Conservation (phyloP, 2,113 vertebrate genomes). For the Calidris pugnax region DNA sequence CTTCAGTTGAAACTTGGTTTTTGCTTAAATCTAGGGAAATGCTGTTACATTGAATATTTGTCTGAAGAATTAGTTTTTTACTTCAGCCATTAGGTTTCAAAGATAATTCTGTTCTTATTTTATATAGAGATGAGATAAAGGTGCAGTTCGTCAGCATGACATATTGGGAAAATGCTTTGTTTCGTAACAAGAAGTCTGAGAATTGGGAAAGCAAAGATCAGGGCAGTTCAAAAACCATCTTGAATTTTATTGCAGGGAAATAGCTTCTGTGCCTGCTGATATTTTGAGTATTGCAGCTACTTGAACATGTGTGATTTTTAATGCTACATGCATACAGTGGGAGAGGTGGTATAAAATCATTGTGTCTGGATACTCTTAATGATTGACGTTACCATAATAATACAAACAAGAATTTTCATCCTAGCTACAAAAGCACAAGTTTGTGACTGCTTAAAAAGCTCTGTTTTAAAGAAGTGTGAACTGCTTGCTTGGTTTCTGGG, state of each 20-base stretch:
- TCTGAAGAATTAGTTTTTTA: neutral
- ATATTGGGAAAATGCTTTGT: neutral
- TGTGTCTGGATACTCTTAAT: neutral
- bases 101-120: neutral
- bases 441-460: neutral
- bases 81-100: neutral
- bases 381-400: neutral
- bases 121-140: neutral
- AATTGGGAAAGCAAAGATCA: neutral
- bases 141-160: neutral
- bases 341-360: neutral
- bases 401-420: neutral
- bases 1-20: neutral
- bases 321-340: neutral
- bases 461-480: neutral
- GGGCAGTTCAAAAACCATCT: neutral
- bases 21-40: neutral
- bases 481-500: constrained; percentile 1
- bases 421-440: neutral
- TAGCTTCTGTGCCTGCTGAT: neutral
- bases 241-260: neutral
- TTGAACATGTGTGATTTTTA: neutral
- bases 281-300: neutral
- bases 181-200: neutral
- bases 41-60: neutral